Conservation (phyloP, 2,113 vertebrate genomes). For the Coryphaenoides rupestris region DNA sequence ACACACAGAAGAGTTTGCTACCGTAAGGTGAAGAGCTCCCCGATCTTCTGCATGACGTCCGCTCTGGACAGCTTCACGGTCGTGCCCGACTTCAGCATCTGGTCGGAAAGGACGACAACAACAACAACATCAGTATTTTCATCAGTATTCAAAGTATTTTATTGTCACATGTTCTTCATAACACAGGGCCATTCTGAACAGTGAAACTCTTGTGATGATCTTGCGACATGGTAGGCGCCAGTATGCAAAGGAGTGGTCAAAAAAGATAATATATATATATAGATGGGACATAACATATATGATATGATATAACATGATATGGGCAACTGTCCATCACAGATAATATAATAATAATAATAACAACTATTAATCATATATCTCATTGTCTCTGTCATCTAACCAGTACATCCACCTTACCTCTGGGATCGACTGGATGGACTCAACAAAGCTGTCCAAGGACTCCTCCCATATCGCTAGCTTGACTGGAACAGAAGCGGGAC, state of each 20-base stretch:
- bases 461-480: conserved; percentile 98
- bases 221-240: too few species aligned
- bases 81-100: conserved; percentile 88
- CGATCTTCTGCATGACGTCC: conserved; percentile 97
- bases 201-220: too few species aligned
- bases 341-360: conserved; percentile 20
- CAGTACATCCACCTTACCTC: conserved; percentile 75
- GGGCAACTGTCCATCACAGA: background rate
- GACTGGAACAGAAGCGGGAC: conserved; percentile 70
- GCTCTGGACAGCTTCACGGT: conserved; percentile 90
- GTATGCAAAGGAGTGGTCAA: too few species aligned
- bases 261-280: too few species aligned
- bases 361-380: conserved; percentile 17
- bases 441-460: conserved; percentile 91
- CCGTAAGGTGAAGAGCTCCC: conserved; percentile 92
- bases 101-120: conserved; percentile 8
- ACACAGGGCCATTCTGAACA: too few species aligned
- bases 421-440: conserved; percentile 96
- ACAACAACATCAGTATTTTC: conserved; percentile 6
- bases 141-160: too few species aligned
- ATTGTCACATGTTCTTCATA: too few species aligned
- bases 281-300: background rate
- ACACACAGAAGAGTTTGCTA: conserved; percentile 48
- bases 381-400: background rate
- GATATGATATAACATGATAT: too few species aligned